Evolutionary conservation across 2,113 vertebrate species (phyloP), one percentile per base, ranked within the genome.

Genomic region (Corythornis madagascariensis): DNA sequence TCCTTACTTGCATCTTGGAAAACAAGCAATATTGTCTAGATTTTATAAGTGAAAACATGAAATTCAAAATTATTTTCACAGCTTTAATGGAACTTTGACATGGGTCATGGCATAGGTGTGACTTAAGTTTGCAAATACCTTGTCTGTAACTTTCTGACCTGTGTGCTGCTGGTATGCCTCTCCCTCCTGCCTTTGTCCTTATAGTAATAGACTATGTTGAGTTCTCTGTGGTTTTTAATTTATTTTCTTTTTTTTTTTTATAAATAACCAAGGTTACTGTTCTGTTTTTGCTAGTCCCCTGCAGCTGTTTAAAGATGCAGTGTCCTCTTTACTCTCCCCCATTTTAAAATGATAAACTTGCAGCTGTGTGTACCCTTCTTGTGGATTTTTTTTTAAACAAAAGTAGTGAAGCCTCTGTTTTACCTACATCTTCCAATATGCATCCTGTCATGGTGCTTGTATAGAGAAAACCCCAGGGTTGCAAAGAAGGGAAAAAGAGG

Each of bases 251-350:
- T 48, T 66, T 14, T 52, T 80, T 71, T 84, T 47, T 94, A 75
- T 88, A 91, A 97, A 83, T 93, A 66, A 31, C 38, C 88, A 77
- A 52, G 64, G 50, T 92, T 83, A 42, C 78, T 71, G 69, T 89
- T 95, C 67, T 84, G 31, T 79, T 95, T 96, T 95, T 94, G 83
- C 81, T 93, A 35, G 73, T 93, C 83, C 88, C 94, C 77, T 92
- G 26, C 70, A 94, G 71, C 74, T 96, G 88, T 97, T 97, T 95
- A 95, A 98, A 98, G 97, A 97, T 97, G 97, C 96, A 84, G 10
- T 75, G 56, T 91, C 35, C 63, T 94, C 64, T 93, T 89, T 53
- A 50, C 13, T 86, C 61, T 61, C 53, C 26, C 48, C 8, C 2
- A 1, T 48, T 53, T 88, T 57, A 11, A 78, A 84, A 26, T 86